These are phyloP conservation scores for Ecliptopera silaceata DNA, from an alignment of 2,888 invertebrate species.

Conservation along the genomic window DNA sequence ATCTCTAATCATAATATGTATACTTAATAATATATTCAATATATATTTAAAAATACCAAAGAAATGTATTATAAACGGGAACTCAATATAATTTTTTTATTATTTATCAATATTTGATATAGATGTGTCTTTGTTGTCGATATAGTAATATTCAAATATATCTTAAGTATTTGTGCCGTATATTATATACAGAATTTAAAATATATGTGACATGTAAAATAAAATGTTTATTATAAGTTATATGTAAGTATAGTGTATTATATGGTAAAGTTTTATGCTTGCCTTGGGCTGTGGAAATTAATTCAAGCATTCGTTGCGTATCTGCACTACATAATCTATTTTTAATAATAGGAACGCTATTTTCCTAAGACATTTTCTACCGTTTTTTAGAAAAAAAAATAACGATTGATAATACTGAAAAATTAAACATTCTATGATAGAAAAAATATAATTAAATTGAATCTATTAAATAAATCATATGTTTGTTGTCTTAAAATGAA, in stretches of 20 bases:
- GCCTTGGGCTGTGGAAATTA: slow-evolving; percentile 2
- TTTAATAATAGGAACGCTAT: background rate
- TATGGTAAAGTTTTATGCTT: slow-evolving; percentile 7
- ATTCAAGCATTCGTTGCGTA: background rate
- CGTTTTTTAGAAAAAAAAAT: background rate
- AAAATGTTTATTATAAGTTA: too few species aligned
- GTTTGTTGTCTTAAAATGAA: too few species aligned
- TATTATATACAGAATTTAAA: too few species aligned
- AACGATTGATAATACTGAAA: background rate
- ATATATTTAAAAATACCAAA: background rate
- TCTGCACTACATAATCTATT: background rate
- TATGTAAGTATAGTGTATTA: background rate
- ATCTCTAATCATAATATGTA: background rate
- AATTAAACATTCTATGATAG: background rate
- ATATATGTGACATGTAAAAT: too few species aligned
- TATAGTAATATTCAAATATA: too few species aligned
- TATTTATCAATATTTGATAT: too few species aligned
- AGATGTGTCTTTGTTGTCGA: too few species aligned
- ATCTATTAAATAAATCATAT: background rate
- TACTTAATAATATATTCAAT: background rate
- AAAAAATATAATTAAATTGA: background rate
- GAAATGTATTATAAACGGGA: too few species aligned
- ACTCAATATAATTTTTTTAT: too few species aligned
- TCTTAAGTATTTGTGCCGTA: too few species aligned
- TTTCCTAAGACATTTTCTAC: slow-evolving; percentile 1